These are phyloP conservation scores for Mellivora capensis DNA, from an alignment of 2,113 vertebrate genomes.

Conservation along the genomic window DNA sequence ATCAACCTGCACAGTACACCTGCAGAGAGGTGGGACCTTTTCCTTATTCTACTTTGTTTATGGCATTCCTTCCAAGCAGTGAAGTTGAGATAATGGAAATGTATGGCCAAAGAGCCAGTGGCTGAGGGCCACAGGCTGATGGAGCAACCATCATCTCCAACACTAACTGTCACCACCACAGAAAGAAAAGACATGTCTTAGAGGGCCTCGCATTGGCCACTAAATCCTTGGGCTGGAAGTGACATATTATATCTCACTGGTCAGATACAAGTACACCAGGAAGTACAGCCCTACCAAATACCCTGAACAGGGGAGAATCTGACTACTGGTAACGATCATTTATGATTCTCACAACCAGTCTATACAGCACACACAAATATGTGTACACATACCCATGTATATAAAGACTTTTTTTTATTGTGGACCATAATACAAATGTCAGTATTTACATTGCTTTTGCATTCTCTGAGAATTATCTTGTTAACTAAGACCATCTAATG, in stretches of 20 bases:
- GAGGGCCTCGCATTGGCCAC: background rate
- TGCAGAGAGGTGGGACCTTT: rapidly evolving
- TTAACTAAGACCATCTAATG: background rate
- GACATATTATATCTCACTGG: background rate
- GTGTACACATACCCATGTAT: background rate
- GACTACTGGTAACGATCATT: background rate
- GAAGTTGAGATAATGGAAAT: background rate
- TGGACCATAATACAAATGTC: background rate
- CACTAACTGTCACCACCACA: background rate
- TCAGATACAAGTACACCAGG: background rate
- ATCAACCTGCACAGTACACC: too few species aligned
- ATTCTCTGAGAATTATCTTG: background rate
- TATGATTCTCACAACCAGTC: background rate
- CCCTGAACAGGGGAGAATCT: background rate
- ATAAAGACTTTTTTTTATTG: background rate
- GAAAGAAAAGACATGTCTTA: background rate
- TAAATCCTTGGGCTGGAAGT: background rate
- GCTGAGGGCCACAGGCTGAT: background rate
- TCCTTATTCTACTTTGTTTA: background rate
- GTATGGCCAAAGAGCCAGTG: background rate
- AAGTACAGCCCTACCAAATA: background rate
- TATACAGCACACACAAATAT: background rate
- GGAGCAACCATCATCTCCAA: background rate
- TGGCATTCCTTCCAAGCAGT: background rate
- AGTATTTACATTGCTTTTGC: background rate